phyloP scores from a whole-genome alignment of 1,140 invertebrate species.

The Magallana ariakensis region DNA sequence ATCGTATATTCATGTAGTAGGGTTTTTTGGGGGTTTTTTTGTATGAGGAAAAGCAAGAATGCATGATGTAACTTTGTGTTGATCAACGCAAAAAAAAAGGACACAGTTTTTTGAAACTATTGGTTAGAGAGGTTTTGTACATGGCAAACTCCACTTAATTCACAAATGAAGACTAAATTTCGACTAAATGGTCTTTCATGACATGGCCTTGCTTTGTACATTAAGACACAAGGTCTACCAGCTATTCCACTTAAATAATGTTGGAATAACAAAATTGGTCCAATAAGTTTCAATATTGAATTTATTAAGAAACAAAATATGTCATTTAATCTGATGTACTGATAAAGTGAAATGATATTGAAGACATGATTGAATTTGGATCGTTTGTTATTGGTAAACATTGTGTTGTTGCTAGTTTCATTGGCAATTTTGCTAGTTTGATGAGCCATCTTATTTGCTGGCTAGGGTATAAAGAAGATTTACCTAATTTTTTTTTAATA shows the following conservation, averaged over 20 bases:
- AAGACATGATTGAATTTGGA: neutral
- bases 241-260: neutral
- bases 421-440: neutral
- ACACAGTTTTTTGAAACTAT: too few species aligned
- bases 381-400: constrained; percentile 1
- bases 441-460: too few species aligned
- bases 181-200: neutral
- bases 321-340: neutral
- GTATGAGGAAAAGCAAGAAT: too few species aligned
- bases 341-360: constrained; percentile 4
- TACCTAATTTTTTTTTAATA: too few species aligned
- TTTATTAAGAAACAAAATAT: neutral
- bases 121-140: too few species aligned
- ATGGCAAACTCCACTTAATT: neutral
- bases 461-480: too few species aligned
- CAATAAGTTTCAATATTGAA: too few species aligned
- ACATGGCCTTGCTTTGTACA: neutral
- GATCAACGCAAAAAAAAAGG: too few species aligned
- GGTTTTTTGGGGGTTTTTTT: too few species aligned
- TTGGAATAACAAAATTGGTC: neutral
- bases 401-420: neutral
- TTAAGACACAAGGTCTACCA: neutral
- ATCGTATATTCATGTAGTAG: too few species aligned
- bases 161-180: neutral
- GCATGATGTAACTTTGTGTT: too few species aligned